Evolutionary conservation across 2,888 invertebrate genomes (phyloP).

Genomic region (Chymomyza procnemis): DNA sequence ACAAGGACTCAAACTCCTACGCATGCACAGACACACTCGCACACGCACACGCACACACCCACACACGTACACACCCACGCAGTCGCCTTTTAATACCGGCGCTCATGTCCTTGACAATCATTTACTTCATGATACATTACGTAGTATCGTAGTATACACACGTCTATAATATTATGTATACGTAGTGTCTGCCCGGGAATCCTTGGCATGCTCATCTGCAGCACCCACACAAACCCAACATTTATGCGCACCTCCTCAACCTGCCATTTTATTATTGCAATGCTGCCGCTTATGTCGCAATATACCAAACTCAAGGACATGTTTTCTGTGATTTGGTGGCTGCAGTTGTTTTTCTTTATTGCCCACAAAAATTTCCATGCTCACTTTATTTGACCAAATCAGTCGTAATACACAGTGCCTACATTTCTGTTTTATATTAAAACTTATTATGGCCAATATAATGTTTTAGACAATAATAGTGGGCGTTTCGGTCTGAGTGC

Average conservation of each 20-base stretch:
- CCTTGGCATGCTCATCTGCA: constrained; percentile 31
- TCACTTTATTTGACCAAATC: constrained; percentile 33
- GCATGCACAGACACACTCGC: neutral
- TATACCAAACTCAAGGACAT: constrained; percentile 60
- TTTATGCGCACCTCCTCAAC: neutral
- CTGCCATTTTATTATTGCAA: neutral
- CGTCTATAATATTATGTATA: neutral
- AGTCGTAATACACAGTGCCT: neutral
- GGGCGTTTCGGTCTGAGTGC: neutral
- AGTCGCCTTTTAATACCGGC: constrained; percentile 35
- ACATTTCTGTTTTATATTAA: neutral
- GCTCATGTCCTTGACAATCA: constrained; percentile 67
- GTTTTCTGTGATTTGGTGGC: constrained; percentile 44
- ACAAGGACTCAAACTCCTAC: constrained; percentile 10
- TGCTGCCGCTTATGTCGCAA: constrained; percentile 41
- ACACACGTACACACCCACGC: neutral
- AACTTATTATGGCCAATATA: too few species aligned
- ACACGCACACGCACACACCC: neutral
- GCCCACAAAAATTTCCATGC: constrained; percentile 38
- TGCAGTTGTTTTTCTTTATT: constrained; percentile 4
- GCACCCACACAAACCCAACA: neutral
- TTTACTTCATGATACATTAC: constrained; percentile 22
- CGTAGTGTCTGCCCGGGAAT: constrained; percentile 27
- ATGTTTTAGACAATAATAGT: neutral
- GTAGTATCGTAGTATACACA: constrained; percentile 3